Percentiles rank a stretch among this genome's conserved stretches.
phyloP scores from a whole-genome alignment of 2,113 vertebrate species.

The Triplophysa rosa region DNA sequence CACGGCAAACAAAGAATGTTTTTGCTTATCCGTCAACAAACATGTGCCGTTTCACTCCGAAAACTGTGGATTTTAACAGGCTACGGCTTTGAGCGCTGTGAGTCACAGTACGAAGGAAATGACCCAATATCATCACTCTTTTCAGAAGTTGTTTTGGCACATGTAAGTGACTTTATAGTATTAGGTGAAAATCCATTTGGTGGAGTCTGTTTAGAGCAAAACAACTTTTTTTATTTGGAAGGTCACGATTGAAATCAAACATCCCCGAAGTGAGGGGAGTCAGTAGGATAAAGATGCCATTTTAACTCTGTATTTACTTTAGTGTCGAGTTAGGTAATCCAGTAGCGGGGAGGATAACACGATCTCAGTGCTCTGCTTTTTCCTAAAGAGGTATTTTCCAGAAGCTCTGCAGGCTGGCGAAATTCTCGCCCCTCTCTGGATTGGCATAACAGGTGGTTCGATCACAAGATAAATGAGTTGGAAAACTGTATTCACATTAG shows the following conservation, averaged over 20 bases:
- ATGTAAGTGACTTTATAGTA: conserved; percentile 30
- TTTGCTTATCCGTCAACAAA: conserved; percentile 48
- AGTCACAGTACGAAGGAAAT: conserved; percentile 40
- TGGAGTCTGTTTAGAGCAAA: conserved; percentile 62
- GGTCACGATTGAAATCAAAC: conserved; percentile 66
- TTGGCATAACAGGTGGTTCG: conserved; percentile 59
- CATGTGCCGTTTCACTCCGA: conserved; percentile 46
- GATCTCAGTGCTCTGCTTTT: conserved; percentile 38
- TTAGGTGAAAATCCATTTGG: conserved; percentile 36
- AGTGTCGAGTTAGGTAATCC: conserved; percentile 63
- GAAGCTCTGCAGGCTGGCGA: conserved; percentile 48
- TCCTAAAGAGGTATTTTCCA: conserved; percentile 39
- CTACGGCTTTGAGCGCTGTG: conserved; percentile 6
- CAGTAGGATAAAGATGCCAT: conserved; percentile 63
- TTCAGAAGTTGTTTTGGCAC: conserved; percentile 13
- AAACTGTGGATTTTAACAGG: conserved; percentile 23
- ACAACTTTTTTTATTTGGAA: conserved; percentile 76
- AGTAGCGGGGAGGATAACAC: conserved; percentile 62
- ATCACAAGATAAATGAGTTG: not conserved
- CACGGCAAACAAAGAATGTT: conserved; percentile 58
- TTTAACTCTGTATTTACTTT: conserved; percentile 65
- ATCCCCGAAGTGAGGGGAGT: conserved; percentile 60
- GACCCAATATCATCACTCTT: conserved; percentile 40
- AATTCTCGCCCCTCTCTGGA: conserved; percentile 51
- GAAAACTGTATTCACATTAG: not conserved